These are phyloP conservation scores for Cygnus buccinator DNA, from an alignment of 2,113 vertebrate genomes.

Conservation along the genomic window DNA sequence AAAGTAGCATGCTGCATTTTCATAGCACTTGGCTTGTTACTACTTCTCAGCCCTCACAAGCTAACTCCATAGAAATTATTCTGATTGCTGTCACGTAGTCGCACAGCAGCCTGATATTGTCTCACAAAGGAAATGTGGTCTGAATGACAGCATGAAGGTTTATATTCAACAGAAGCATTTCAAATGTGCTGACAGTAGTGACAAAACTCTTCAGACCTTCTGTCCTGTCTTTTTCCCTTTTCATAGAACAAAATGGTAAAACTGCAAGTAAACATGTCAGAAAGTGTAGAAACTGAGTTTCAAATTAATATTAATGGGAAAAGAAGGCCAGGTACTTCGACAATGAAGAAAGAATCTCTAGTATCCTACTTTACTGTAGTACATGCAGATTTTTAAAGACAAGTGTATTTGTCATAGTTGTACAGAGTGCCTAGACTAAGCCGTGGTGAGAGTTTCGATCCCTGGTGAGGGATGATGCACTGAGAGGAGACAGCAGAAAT, in stretches of 20 bases:
- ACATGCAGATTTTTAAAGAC: background rate
- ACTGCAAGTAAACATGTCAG: constrained; percentile 38
- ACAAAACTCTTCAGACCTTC: constrained; percentile 51
- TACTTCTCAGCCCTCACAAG: background rate
- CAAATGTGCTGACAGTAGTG: constrained; percentile 36
- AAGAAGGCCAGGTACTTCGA: background rate
- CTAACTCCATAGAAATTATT: background rate
- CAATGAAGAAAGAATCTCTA: background rate
- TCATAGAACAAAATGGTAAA: background rate
- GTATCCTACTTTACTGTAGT: background rate
- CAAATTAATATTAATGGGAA: constrained; percentile 14
- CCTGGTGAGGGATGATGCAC: background rate
- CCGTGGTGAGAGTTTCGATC: background rate
- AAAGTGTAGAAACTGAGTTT: constrained; percentile 4
- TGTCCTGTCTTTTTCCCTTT: background rate
- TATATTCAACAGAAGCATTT: constrained; percentile 19
- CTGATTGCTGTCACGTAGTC: background rate
- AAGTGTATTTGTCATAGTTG: background rate
- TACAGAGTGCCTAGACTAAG: background rate
- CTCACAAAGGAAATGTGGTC: background rate
- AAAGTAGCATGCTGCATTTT: background rate
- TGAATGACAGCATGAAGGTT: constrained; percentile 20
- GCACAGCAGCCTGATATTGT: background rate
- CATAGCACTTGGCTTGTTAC: background rate
- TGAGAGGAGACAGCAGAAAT: background rate